These are phyloP conservation scores for Temnothorax unifasciatus DNA, from an alignment of 2,888 invertebrate genomes.

Conservation along the genomic window DNA sequence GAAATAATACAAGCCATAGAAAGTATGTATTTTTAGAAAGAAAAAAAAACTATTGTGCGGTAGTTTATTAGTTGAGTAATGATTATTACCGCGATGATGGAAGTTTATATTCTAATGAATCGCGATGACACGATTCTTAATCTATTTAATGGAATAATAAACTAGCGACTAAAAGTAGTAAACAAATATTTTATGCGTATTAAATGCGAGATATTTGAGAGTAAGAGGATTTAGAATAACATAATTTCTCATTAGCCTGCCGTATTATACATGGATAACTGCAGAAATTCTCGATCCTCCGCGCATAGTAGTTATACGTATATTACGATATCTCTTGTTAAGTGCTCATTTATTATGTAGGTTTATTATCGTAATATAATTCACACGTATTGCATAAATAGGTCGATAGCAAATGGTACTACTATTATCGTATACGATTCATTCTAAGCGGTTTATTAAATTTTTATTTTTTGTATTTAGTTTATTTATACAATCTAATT, in stretches of 20 bases:
- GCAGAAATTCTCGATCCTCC: neutral
- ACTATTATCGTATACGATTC: neutral
- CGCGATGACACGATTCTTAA: neutral
- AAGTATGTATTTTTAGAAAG: neutral
- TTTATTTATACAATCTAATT: neutral
- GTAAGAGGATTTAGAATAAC: slow-evolving; percentile 19
- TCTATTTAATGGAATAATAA: slow-evolving; percentile 17
- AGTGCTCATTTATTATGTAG: slow-evolving; percentile 17
- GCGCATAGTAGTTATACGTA: slow-evolving; percentile 5
- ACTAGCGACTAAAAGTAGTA: neutral
- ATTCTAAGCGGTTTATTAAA: neutral
- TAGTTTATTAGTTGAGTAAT: slow-evolving; percentile 13
- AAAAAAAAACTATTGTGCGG: neutral
- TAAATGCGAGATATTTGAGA: neutral
- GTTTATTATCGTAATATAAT: slow-evolving; percentile 35
- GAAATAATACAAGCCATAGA: neutral
- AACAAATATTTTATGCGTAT: slow-evolving; percentile 3
- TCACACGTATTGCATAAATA: slow-evolving; percentile 18
- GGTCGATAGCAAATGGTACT: slow-evolving; percentile 5
- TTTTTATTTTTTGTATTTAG: slow-evolving; percentile 5
- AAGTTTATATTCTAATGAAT: slow-evolving; percentile 11
- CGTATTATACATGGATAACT: slow-evolving; percentile 6
- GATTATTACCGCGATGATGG: neutral
- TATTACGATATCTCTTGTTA: slow-evolving; percentile 30
- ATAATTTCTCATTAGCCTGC: slow-evolving; percentile 21